Percentiles rank a stretch among this genome's conserved stretches.
Evolutionary conservation across 2,113 vertebrate genomes (phyloP).

Genomic region (Eonycteris spelaea): DNA sequence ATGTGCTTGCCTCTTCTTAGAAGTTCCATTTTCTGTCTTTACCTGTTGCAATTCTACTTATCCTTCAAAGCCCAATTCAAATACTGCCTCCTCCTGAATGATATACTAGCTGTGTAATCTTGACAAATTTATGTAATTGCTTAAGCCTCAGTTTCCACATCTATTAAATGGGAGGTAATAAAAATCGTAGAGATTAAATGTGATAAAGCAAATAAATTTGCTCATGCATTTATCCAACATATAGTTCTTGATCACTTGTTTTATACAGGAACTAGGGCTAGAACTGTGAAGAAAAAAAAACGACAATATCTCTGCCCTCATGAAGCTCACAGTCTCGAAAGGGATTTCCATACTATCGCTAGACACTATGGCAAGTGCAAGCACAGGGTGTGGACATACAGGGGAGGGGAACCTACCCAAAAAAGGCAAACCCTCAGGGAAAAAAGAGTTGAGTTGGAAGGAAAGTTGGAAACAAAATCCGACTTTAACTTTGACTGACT

Average conservation of each 20-base stretch:
- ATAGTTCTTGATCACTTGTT: neutral
- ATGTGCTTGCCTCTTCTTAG: neutral
- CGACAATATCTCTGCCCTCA: neutral
- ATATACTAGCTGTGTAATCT: neutral
- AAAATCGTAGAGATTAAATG: neutral
- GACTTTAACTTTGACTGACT: neutral
- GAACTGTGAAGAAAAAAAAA: neutral
- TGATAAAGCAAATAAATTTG: slow-evolving; percentile 8
- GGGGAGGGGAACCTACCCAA: neutral
- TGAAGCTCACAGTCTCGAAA: neutral
- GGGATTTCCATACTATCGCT: neutral
- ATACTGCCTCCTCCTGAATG: neutral
- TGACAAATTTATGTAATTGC: neutral
- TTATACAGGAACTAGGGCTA: neutral
- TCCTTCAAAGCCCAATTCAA: neutral
- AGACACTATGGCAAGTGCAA: neutral
- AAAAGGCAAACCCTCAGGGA: neutral
- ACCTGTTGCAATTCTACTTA: neutral
- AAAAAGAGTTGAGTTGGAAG: neutral
- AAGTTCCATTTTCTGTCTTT: neutral
- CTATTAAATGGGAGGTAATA: neutral
- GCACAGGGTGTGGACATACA: neutral
- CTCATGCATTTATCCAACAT: neutral
- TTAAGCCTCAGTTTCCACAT: neutral
- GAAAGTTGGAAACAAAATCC: slow-evolving; percentile 11